A percentile compares a stretch with the other conserved stretches of the same genome.
Conservation (phyloP, 2,888 invertebrate genomes). For the Ophioninae sp. region DNA sequence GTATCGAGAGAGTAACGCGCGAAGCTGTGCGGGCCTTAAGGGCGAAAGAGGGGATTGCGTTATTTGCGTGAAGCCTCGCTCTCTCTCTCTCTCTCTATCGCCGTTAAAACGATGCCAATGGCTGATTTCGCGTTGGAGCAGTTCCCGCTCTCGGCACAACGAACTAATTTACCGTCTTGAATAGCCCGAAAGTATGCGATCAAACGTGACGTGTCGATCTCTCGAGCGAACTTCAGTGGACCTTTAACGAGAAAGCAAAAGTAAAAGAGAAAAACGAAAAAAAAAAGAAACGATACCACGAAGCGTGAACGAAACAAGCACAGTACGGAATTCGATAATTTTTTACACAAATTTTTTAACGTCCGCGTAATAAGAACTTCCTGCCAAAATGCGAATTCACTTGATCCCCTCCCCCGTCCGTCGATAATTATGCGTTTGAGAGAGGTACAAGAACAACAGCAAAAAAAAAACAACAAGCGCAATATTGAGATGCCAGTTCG, state of each 20-base stretch:
- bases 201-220: conserved; percentile 8
- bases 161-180: conserved; percentile 52
- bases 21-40: conserved; percentile 54
- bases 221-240: conserved; percentile 27
- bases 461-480: no score
- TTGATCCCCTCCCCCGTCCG: conserved; percentile 64
- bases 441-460: background rate
- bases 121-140: conserved; percentile 56
- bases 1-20: conserved; percentile 59
- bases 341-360: conserved; percentile 17
- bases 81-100: no score
- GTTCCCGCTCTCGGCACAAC: conserved; percentile 63
- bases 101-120: conserved; percentile 57
- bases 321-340: conserved; percentile 28
- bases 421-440: conserved; percentile 26
- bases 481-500: conserved; percentile 60
- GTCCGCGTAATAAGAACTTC: background rate
- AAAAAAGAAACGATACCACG: no score
- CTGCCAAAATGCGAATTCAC: conserved; percentile 28
- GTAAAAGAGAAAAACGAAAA: no score
- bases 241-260: background rate
- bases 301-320: background rate
- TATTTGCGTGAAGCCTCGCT: conserved; percentile 72
- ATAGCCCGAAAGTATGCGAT: conserved; percentile 27
- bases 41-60: conserved; percentile 73